Evolutionary conservation across 2,797 vertebrate species (phyloP).

Genomic region (Amblyraja radiata): DNA sequence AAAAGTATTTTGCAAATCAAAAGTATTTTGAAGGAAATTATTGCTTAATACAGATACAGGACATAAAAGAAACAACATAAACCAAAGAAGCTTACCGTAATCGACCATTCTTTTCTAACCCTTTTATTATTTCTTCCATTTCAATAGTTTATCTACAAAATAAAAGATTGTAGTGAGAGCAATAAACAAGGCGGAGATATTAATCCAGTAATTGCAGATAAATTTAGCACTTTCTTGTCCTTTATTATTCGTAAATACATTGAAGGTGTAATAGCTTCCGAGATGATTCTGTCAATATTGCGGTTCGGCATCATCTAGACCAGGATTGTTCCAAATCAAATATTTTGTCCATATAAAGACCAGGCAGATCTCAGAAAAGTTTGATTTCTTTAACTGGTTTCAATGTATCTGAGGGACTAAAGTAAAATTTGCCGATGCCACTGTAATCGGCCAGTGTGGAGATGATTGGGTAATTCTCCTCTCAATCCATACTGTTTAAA

Average conservation of each 20-base stretch:
- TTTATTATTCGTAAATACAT: neutral
- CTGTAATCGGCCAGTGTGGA: too few species aligned
- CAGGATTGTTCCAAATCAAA: neutral
- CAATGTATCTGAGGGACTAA: neutral
- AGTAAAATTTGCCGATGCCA: too few species aligned
- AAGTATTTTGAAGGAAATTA: too few species aligned
- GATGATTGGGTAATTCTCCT: too few species aligned
- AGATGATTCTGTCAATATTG: neutral
- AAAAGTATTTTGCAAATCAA: neutral
- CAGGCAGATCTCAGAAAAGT: neutral
- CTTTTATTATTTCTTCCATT: constrained; percentile 28
- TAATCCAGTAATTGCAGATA: neutral
- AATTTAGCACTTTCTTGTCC: neutral
- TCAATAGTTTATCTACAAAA: constrained; percentile 3
- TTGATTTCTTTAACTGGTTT: neutral
- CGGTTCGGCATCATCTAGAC: neutral
- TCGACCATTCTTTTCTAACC: constrained; percentile 17
- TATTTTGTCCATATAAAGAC: neutral
- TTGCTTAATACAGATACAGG: neutral
- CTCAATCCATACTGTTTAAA: too few species aligned
- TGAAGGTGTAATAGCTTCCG: neutral
- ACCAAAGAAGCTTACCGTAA: neutral
- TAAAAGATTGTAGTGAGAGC: neutral
- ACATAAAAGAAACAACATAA: neutral
- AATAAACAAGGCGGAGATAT: neutral